Evolutionary conservation across 2,113 vertebrate genomes (phyloP).

Genomic region (Petrocephalus microphthalmus): DNA sequence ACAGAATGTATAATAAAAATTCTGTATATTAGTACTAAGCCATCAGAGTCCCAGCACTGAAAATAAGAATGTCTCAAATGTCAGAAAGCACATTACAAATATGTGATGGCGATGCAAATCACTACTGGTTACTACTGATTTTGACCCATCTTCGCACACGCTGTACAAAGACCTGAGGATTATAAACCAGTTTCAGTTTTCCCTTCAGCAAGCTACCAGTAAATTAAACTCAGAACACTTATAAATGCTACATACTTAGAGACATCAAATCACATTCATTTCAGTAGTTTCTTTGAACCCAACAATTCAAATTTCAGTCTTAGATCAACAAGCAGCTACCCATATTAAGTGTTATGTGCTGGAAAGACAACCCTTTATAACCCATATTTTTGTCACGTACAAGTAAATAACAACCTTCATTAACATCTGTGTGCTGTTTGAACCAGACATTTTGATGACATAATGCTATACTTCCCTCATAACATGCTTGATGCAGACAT

Average conservation of each 20-base stretch:
- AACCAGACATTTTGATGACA: background rate
- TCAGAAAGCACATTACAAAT: background rate
- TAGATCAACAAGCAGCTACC: background rate
- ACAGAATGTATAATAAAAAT: background rate
- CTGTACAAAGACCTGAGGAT: background rate
- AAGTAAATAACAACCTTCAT: background rate
- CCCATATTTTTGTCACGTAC: background rate
- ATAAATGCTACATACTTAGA: background rate
- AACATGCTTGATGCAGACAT: slow-evolving; percentile 15
- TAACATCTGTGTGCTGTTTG: background rate
- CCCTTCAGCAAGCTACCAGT: background rate
- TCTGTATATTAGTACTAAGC: background rate
- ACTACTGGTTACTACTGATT: background rate
- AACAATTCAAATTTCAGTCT: background rate
- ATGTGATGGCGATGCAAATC: background rate
- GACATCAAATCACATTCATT: background rate
- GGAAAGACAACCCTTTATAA: background rate
- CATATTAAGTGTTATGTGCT: background rate
- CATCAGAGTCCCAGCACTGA: background rate
- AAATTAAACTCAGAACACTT: background rate
- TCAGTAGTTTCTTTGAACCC: background rate
- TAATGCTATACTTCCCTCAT: slow-evolving; percentile 4
- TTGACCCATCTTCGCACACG: background rate
- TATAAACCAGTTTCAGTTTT: background rate
- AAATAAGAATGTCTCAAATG: background rate